Evolutionary conservation across 2,113 vertebrate genomes (phyloP).

Genomic region (Oxygymnocypris stewartii): DNA sequence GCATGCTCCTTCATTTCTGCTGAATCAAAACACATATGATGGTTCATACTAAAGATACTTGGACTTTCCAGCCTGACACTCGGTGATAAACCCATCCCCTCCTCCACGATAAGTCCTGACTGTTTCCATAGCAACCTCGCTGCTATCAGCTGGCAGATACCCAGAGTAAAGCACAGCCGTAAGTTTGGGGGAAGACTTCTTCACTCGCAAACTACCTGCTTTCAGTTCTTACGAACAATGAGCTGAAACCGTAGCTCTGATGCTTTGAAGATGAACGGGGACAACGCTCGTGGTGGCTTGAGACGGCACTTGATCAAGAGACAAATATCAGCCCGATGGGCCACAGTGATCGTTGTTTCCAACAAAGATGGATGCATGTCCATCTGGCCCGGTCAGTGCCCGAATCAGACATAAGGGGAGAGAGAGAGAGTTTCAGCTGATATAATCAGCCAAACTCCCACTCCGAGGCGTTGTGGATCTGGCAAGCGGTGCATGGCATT

Average conservation of each 20-base stretch:
- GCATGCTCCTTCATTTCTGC: neutral
- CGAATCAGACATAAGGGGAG: conserved; percentile 39
- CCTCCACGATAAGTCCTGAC: conserved; percentile 62
- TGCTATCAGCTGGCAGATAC: conserved; percentile 67
- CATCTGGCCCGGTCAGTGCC: conserved; percentile 23
- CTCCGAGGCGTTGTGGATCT: conserved; percentile 30
- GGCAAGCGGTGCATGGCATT: neutral
- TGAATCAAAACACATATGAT: neutral
- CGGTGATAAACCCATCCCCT: conserved; percentile 60
- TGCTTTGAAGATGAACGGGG: neutral
- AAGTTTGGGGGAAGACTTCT: conserved; percentile 62
- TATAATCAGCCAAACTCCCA: conserved; percentile 44
- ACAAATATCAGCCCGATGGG: neutral
- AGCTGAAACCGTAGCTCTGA: neutral
- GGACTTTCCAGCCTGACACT: conserved; percentile 42
- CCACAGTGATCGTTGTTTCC: neutral
- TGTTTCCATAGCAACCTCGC: conserved; percentile 72
- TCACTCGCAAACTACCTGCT: neutral
- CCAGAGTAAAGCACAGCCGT: conserved; percentile 60
- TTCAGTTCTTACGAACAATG: neutral
- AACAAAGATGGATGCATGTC: conserved; percentile 7
- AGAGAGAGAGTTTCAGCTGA: conserved; percentile 26
- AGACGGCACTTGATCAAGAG: neutral
- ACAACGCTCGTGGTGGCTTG: neutral
- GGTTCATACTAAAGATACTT: conserved; percentile 42